These are phyloP conservation scores for Neoniphon sammara DNA, from an alignment of 2,797 vertebrate genomes.

Conservation along the genomic window DNA sequence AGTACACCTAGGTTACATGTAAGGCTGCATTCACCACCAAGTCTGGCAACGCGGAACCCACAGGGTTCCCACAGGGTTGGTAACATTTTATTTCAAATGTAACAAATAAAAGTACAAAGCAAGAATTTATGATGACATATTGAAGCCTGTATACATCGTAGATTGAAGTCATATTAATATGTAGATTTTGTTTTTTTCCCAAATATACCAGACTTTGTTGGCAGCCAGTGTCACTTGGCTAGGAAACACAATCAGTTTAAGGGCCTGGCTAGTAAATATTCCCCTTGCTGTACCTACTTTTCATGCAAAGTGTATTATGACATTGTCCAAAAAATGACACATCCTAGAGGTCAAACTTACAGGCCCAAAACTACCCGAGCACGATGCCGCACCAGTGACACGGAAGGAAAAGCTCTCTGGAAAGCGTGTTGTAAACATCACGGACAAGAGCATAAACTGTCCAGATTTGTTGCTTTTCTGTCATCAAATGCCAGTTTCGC, in stretches of 20 bases:
- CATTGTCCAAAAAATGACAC: constrained; percentile 35
- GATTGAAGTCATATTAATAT: neutral
- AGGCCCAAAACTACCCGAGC: constrained; percentile 46
- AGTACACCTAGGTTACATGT: too few relatives aligned
- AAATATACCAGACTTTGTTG: constrained; percentile 15
- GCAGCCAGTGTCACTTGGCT: constrained; percentile 44
- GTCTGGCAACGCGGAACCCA: too few relatives aligned
- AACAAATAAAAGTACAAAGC: neutral
- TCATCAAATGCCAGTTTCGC: constrained; percentile 38
- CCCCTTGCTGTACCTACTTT: constrained; percentile 23
- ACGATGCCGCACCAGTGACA: constrained; percentile 44
- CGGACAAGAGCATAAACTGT: neutral
- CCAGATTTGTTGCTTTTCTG: neutral
- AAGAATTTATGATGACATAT: neutral
- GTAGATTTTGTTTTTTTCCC: neutral
- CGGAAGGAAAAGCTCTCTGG: constrained; percentile 38
- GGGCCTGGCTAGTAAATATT: constrained; percentile 44
- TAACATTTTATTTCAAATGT: neutral
- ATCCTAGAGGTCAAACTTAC: constrained; percentile 20
- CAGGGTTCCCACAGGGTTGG: too few relatives aligned
- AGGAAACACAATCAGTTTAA: constrained; percentile 35
- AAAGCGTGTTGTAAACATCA: neutral
- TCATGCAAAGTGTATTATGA: constrained; percentile 30
- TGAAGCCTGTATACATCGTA: neutral
- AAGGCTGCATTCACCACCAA: too few relatives aligned